Evolutionary conservation across 1,140 invertebrate species (phyloP), one percentile per base, ranked within the genome.

Genomic region (Metaphire vulgaris): DNA sequence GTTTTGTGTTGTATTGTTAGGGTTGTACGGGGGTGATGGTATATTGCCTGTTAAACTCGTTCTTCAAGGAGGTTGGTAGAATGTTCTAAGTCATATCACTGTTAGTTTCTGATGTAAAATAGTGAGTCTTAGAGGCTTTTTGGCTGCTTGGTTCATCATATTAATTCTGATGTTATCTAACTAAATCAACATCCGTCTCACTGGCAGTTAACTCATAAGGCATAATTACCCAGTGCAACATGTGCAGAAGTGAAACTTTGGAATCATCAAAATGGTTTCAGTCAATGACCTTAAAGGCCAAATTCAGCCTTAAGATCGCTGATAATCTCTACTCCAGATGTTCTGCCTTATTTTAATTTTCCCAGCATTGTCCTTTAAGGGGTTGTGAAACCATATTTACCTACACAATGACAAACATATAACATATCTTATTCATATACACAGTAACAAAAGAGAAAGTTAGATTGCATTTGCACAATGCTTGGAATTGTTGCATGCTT

Each of bases 11-110:
- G 28, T 56, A 2, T n/a, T 84, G 85, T 1, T 81, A 92, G 92
- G 92, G 75, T 85, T 94, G 2, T 93, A 91, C 86, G 92, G 92
- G 0, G 90, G 92, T 80, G 92, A 92, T 89, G 92, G 92, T 74
- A 86, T 94, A 68, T 82, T 93, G 76, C 92, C 92, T 71, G 91
- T 90, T 31, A 89, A 89, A 81, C 85, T 89, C 2, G 88, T 90
- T 32, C 77, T 92, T 77, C 77, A 83, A 64, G 81, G 81, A 82
- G 83, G 86, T 87, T 79, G 80, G 76, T 71, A 32, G 31, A 32
- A 68, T 68, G 28, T 68, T n/a, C 56, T 15, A n/a, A 65, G 14
- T 65, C n/a, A 15, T n/a, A 65, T 65, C 14, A 15, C 14, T 65
- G 56, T n/a, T 15, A 14, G n/a, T 15, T 65, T 65, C 14, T 65